Conservation (phyloP, 2,113 vertebrate genomes). For the Corythoichthys intestinalis region DNA sequence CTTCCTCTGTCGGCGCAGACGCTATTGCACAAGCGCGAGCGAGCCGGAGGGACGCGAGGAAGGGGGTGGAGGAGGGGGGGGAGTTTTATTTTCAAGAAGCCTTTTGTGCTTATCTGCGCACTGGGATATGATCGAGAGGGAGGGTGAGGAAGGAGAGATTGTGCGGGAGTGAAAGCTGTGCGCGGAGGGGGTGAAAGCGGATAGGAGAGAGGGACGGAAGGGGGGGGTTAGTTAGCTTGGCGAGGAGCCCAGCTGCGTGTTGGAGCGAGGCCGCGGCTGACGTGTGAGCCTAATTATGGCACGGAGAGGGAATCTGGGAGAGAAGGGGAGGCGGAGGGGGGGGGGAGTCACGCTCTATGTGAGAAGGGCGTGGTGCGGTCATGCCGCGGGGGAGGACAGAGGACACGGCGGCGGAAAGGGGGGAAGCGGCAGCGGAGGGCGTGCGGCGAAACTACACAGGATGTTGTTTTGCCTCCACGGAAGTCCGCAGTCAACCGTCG, state of each 20-base stretch:
- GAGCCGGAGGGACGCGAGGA: constrained; percentile 16
- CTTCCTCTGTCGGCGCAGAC: constrained; percentile 18
- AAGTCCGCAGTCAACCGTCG: constrained; percentile 36
- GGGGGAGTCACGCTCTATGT: constrained; percentile 56
- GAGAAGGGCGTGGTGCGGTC: constrained; percentile 67
- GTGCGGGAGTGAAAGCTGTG: constrained; percentile 35
- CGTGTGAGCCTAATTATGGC: constrained; percentile 73
- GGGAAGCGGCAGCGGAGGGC: neutral
- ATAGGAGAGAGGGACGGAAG: constrained; percentile 37
- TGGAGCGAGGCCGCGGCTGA: constrained; percentile 65
- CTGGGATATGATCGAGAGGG: constrained; percentile 43
- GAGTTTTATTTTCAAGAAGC: constrained; percentile 66
- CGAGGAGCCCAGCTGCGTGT: constrained; percentile 68
- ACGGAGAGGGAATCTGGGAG: constrained; percentile 35
- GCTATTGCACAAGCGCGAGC: constrained; percentile 36
- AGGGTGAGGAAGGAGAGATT: constrained; percentile 43
- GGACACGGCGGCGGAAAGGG: neutral
- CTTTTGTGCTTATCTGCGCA: constrained; percentile 64
- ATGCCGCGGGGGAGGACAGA: constrained; percentile 47
- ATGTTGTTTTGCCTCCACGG: constrained; percentile 50
- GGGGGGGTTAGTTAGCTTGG: constrained; percentile 54
- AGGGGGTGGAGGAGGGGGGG: constrained; percentile 15
- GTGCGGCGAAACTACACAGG: constrained; percentile 19
- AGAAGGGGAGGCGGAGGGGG: constrained; percentile 6
- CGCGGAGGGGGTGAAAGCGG: constrained; percentile 43